Evolutionary conservation across 1,140 invertebrate genomes (phyloP).

Genomic region (Papilio glaucus): DNA sequence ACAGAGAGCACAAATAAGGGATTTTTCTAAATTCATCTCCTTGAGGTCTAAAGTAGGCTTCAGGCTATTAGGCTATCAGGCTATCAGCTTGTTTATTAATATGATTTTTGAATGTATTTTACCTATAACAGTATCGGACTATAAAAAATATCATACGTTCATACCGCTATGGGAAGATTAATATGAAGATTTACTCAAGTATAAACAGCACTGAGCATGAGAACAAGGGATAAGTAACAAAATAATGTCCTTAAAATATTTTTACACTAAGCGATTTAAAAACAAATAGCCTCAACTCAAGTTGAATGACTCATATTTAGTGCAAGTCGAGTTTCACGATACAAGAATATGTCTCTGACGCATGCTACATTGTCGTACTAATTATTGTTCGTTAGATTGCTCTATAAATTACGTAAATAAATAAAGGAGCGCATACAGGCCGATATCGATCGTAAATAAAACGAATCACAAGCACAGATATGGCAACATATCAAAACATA

Average conservation of each 20-base stretch:
- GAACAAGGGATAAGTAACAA: neutral
- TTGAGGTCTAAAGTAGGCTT: too few relatives aligned
- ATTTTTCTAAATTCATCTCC: too few relatives aligned
- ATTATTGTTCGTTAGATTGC: slow-evolving; percentile 2
- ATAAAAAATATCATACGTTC: neutral
- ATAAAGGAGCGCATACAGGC: neutral
- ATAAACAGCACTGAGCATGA: neutral
- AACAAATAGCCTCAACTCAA: neutral
- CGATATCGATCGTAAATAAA: slow-evolving; percentile 28
- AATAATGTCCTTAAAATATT: neutral
- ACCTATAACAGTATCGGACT: neutral
- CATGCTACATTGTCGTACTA: slow-evolving; percentile 1
- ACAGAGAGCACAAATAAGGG: too few relatives aligned
- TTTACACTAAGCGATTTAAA: neutral
- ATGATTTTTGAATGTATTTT: too few relatives aligned
- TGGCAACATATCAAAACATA: neutral
- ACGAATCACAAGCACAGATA: neutral
- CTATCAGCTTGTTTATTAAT: too few relatives aligned
- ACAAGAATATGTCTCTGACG: slow-evolving; percentile 22
- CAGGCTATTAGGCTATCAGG: too few relatives aligned
- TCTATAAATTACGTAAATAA: neutral
- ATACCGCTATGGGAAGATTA: neutral
- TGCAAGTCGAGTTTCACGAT: neutral
- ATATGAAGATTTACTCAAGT: too few relatives aligned
- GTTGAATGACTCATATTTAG: slow-evolving; percentile 26